These are phyloP conservation scores for Poecilia wingei DNA, from an alignment of 2,797 vertebrate species.

Conservation along the genomic window DNA sequence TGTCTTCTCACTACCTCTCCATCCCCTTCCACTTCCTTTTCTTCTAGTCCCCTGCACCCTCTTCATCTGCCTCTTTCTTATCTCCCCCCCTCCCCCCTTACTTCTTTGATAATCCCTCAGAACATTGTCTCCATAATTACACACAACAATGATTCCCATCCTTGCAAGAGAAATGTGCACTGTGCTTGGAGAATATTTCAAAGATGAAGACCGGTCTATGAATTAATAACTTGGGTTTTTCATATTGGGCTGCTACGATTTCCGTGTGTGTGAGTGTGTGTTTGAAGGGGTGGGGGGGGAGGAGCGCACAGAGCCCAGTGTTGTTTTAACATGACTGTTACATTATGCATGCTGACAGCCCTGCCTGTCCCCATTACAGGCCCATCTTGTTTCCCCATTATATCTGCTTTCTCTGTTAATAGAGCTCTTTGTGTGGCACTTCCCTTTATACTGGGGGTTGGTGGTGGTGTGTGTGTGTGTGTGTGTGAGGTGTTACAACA, in stretches of 20 bases:
- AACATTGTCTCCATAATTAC: slow-evolving; percentile 83
- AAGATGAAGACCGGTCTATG: slow-evolving; percentile 64
- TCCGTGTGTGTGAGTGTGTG: slow-evolving; percentile 41
- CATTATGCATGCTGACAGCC: slow-evolving; percentile 80
- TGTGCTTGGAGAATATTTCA: slow-evolving; percentile 70
- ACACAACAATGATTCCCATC: slow-evolving; percentile 81
- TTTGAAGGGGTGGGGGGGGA: slow-evolving; percentile 11
- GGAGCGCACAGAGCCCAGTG: slow-evolving; percentile 52
- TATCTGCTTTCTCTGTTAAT: slow-evolving; percentile 78
- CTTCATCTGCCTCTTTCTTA: slow-evolving; percentile 76
- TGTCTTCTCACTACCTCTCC: slow-evolving; percentile 55
- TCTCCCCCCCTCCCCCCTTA: slow-evolving; percentile 54
- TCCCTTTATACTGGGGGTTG: slow-evolving; percentile 61
- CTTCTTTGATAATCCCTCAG: slow-evolving; percentile 80
- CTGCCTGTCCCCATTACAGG: slow-evolving; percentile 77
- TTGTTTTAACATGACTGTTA: slow-evolving; percentile 81
- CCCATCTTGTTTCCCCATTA: slow-evolving; percentile 80
- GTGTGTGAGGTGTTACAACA: slow-evolving; percentile 61
- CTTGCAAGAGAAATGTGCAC: slow-evolving; percentile 68
- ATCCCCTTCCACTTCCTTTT: slow-evolving; percentile 60
- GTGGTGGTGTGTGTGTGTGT: not conserved
- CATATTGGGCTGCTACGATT: slow-evolving; percentile 40
- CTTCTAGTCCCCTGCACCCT: slow-evolving; percentile 69
- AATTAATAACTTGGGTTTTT: slow-evolving; percentile 75
- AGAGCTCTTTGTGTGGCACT: slow-evolving; percentile 77